Percentiles rank a stretch among this genome's conserved stretches.
These are phyloP conservation scores for Florisuga fusca DNA, from an alignment of 2,797 vertebrate genomes.

Conservation along the genomic window DNA sequence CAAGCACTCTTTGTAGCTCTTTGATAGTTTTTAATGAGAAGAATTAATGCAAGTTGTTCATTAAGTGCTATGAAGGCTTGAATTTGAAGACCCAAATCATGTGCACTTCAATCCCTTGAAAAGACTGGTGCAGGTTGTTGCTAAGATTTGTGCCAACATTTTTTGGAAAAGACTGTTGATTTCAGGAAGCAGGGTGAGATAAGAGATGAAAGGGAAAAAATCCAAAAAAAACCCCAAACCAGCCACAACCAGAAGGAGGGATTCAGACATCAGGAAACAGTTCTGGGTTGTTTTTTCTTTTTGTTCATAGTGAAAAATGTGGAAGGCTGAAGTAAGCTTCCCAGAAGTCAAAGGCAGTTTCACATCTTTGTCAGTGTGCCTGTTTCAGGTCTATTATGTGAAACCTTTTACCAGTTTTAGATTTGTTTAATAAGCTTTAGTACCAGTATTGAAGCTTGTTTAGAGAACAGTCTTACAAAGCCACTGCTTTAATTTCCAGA, in stretches of 20 bases:
- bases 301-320: background rate
- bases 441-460: background rate
- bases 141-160: background rate
- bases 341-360: background rate
- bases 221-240: background rate
- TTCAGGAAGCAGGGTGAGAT: background rate
- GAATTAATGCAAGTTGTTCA: background rate
- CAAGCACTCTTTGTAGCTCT: background rate
- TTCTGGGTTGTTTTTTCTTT: background rate
- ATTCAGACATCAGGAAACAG: background rate
- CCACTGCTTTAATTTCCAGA: background rate
- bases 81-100: background rate
- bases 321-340: background rate
- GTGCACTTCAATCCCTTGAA: fast-evolving
- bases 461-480: background rate
- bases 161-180: background rate
- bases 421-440: background rate
- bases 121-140: background rate
- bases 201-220: background rate
- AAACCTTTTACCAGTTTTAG: background rate
- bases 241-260: background rate
- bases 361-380: background rate
- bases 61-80: background rate
- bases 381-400: fast-evolving
- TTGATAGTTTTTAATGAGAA: background rate